Evolutionary conservation across 1,140 invertebrate genomes (phyloP).

Genomic region (Reticulitermes speratus): DNA sequence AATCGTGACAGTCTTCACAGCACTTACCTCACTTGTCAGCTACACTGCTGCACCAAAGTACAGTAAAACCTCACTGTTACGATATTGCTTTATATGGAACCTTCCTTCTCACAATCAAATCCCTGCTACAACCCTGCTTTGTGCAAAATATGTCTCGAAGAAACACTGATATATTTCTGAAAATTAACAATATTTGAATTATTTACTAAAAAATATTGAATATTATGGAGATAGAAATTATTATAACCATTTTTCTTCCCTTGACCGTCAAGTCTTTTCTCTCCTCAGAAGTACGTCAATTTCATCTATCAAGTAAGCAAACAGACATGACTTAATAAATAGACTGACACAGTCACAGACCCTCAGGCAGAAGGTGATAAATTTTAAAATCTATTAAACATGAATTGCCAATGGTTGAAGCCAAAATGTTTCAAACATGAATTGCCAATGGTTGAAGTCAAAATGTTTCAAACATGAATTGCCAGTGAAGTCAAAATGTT

Average conservation of each 20-base stretch:
- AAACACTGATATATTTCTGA: neutral
- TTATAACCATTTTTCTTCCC: neutral
- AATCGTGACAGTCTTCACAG: neutral
- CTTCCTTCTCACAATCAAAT: neutral
- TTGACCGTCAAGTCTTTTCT: too few relatives aligned
- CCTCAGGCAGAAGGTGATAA: too few relatives aligned
- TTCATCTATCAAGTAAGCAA: too few relatives aligned
- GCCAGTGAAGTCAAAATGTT: too few relatives aligned
- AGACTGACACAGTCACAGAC: too few relatives aligned
- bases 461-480: too few relatives aligned
- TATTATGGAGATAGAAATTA: neutral
- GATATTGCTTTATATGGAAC: constrained; percentile 13
- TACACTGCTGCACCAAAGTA: neutral
- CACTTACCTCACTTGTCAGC: neutral
- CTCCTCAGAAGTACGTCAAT: too few relatives aligned
- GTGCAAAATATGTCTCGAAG: neutral
- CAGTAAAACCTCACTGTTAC: neutral
- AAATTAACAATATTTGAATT: neutral
- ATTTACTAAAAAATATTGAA: neutral
- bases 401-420: too few relatives aligned
- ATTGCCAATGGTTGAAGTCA: too few relatives aligned
- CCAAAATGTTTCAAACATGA: too few relatives aligned
- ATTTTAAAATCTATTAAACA: too few relatives aligned
- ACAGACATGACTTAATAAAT: too few relatives aligned
- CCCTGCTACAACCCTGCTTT: neutral